Percentiles rank a stretch among this genome's conserved stretches.
Conservation (phyloP, 2,888 invertebrate species). For the Caenorhabditis uteleia region DNA sequence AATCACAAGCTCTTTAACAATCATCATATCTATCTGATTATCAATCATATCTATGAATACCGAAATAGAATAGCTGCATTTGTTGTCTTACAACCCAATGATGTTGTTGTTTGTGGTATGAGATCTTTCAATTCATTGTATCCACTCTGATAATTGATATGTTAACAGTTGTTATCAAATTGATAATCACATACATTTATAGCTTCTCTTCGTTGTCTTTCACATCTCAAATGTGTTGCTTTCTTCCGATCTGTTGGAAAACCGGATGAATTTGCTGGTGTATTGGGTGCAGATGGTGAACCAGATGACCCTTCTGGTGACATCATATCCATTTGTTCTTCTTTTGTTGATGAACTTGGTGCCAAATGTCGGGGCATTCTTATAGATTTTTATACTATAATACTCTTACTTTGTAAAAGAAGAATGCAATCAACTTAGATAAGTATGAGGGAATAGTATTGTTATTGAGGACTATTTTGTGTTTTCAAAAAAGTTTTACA, state of each 20-base stretch:
- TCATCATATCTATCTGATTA: conserved; percentile 3
- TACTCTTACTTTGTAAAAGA: too few relatives aligned
- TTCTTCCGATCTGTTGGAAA: conserved; percentile 65
- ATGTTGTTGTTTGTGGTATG: conserved; percentile 63
- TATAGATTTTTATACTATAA: not conserved
- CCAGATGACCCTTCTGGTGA: conserved; percentile 34
- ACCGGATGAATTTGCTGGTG: conserved; percentile 14
- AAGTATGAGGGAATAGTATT: too few relatives aligned
- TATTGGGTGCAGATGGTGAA: conserved; percentile 30
- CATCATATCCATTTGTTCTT: conserved; percentile 17
- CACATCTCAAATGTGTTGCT: conserved; percentile 68
- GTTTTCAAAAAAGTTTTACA: too few relatives aligned
- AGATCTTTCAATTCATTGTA: conserved; percentile 68
- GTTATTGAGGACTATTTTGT: too few relatives aligned
- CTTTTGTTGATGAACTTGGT: conserved; percentile 22
- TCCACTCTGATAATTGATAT: conserved; percentile 59
- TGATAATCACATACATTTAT: conserved; percentile 54
- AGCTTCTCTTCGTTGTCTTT: conserved; percentile 68
- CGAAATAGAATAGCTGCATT: conserved; percentile 68
- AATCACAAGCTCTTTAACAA: conserved; percentile 68
- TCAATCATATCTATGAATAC: conserved; percentile 26
- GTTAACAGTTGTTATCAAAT: not conserved
- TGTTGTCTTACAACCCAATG: conserved; percentile 68
- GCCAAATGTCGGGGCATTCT: conserved; percentile 15
- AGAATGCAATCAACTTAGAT: too few relatives aligned